Conservation (phyloP, 2,113 vertebrate species). For the Onychostoma macrolepis region DNA sequence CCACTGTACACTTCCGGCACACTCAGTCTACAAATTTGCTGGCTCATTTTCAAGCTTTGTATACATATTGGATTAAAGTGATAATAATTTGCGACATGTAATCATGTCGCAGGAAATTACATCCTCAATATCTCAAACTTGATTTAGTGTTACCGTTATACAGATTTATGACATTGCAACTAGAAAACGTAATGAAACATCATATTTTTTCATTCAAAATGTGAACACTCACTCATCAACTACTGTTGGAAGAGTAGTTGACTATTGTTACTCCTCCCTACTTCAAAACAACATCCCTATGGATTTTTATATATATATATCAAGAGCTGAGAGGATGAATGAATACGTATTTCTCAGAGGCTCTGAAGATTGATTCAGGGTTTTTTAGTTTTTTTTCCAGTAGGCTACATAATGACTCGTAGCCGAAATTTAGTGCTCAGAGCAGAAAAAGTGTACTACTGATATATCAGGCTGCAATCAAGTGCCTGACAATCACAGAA, state of each 20-base stretch:
- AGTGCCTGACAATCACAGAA: background rate
- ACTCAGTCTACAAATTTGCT: too few relatives aligned
- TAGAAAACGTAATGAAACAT: background rate
- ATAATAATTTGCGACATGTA: too few relatives aligned
- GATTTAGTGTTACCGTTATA: background rate
- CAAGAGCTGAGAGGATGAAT: background rate
- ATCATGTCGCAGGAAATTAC: background rate
- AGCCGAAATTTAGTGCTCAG: background rate
- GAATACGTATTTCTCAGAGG: background rate
- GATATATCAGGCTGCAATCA: constrained; percentile 13
- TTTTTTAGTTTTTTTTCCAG: too few relatives aligned
- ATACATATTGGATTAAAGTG: too few relatives aligned
- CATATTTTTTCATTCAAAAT: background rate
- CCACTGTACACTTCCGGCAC: too few relatives aligned
- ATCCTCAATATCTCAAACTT: background rate
- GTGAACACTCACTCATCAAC: background rate
- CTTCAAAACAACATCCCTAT: background rate
- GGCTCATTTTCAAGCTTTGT: too few relatives aligned
- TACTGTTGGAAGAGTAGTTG: background rate
- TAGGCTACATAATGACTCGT: background rate
- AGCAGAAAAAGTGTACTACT: background rate
- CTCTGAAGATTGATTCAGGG: background rate
- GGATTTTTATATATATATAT: background rate
- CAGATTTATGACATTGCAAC: background rate
- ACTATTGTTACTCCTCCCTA: background rate